These are phyloP conservation scores for Pemphredon lugubris DNA, from an alignment of 2,888 invertebrate species.

Conservation along the genomic window DNA sequence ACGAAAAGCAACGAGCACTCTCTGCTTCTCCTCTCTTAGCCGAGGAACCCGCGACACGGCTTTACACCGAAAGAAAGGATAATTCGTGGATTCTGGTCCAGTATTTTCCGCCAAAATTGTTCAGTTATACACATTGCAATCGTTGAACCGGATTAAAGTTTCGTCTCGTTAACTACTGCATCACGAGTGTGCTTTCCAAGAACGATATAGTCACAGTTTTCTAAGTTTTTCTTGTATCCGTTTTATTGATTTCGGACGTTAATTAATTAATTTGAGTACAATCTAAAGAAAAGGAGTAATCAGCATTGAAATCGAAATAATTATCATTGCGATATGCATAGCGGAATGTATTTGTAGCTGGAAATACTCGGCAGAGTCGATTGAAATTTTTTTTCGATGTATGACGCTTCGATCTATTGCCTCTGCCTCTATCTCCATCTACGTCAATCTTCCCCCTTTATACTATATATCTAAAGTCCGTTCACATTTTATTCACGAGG, in stretches of 20 bases:
- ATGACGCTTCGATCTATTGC: constrained; percentile 44
- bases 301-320: too few species aligned
- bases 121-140: neutral
- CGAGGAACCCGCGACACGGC: constrained; percentile 17
- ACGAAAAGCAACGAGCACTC: constrained; percentile 29
- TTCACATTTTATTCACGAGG: neutral
- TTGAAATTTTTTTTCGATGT: constrained; percentile 40
- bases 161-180: too few species aligned
- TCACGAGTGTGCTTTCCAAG: too few species aligned
- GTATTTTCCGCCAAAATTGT: neutral
- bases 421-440: constrained; percentile 8
- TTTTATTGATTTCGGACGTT: too few species aligned
- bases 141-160: neutral
- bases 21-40: constrained; percentile 8
- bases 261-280: too few species aligned
- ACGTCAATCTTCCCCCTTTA: neutral
- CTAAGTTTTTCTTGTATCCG: too few species aligned
- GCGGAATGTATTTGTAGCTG: too few species aligned
- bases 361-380: too few species aligned
- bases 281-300: too few species aligned
- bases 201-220: too few species aligned
- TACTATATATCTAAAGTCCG: neutral
- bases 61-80: constrained; percentile 26
- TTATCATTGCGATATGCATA: too few species aligned
- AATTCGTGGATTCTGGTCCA: neutral